Percentiles rank a stretch among this genome's conserved stretches.
These are phyloP conservation scores for Hartigia nigra DNA, from an alignment of 2,888 invertebrate species.

Conservation along the genomic window DNA sequence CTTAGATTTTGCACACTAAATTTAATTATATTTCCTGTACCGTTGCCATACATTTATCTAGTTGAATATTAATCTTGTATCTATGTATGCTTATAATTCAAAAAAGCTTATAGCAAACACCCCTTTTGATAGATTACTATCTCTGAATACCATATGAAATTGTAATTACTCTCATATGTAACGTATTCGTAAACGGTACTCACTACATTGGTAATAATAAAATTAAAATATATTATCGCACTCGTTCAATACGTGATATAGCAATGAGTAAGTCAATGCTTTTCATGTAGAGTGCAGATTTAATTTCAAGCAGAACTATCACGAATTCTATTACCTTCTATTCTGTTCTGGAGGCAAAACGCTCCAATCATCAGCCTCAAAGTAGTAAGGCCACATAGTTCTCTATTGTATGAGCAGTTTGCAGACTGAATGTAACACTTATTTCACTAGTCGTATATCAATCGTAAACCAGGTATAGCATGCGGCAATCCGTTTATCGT, in stretches of 20 bases:
- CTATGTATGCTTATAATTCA: neutral
- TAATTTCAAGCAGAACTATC: neutral
- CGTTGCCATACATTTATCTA: neutral
- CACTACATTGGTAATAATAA: neutral
- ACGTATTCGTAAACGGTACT: neutral
- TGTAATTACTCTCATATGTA: neutral
- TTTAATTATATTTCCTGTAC: neutral
- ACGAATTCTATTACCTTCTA: slow-evolving; percentile 73
- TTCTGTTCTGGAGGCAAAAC: slow-evolving; percentile 87
- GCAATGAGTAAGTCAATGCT: neutral
- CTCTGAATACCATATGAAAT: neutral
- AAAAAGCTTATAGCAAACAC: neutral
- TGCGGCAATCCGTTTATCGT: slow-evolving; percentile 44
- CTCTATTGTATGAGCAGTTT: slow-evolving; percentile 4
- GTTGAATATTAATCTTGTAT: neutral
- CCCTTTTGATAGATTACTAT: neutral
- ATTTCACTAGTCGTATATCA: slow-evolving; percentile 40
- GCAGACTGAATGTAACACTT: slow-evolving; percentile 20
- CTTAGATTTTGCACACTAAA: neutral
- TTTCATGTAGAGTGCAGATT: neutral
- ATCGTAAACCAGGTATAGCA: slow-evolving; percentile 16
- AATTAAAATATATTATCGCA: neutral
- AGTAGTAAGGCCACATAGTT: slow-evolving; percentile 73
- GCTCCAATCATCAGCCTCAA: slow-evolving; percentile 84
- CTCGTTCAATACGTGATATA: neutral